These are phyloP conservation scores for Yponomeuta plumbellus DNA, from an alignment of 2,888 invertebrate species.

Conservation along the genomic window DNA sequence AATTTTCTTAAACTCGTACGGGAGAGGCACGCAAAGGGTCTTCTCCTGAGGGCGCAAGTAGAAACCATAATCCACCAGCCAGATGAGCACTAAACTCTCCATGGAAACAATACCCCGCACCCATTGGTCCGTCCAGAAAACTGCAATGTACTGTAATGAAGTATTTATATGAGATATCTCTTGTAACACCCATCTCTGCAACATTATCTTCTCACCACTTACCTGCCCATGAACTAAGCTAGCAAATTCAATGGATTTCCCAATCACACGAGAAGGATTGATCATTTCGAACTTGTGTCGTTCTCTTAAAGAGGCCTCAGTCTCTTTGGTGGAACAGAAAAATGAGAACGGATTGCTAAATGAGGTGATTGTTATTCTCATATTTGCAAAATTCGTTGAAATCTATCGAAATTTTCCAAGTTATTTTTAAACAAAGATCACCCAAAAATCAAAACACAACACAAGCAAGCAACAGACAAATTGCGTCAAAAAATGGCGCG, in stretches of 20 bases:
- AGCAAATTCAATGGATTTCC: slow-evolving; percentile 16
- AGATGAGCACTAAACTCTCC: slow-evolving; percentile 41
- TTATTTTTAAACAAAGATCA: too few relatives aligned
- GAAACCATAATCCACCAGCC: slow-evolving; percentile 48
- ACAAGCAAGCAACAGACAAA: too few relatives aligned
- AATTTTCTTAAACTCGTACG: slow-evolving; percentile 37
- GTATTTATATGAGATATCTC: not conserved
- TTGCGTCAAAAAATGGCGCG: too few relatives aligned
- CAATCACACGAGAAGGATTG: not conserved
- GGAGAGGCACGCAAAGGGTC: slow-evolving; percentile 37
- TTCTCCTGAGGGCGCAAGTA: slow-evolving; percentile 37
- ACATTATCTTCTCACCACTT: slow-evolving; percentile 19
- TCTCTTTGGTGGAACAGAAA: slow-evolving; percentile 33
- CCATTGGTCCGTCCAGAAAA: slow-evolving; percentile 45
- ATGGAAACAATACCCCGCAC: slow-evolving; percentile 41
- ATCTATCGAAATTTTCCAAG: too few relatives aligned
- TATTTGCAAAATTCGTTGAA: slow-evolving; percentile 21
- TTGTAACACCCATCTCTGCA: slow-evolving; percentile 4
- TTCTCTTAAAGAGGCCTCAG: slow-evolving; percentile 20
- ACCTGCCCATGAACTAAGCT: slow-evolving; percentile 44
- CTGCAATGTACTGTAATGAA: slow-evolving; percentile 45
- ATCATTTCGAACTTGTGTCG: not conserved
- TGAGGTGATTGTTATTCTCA: slow-evolving; percentile 39
- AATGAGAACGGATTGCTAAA: slow-evolving; percentile 48
- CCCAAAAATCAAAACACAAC: too few relatives aligned